phyloP scores from a whole-genome alignment of 2,888 invertebrate species.

The Drosophila acutilabella region DNA sequence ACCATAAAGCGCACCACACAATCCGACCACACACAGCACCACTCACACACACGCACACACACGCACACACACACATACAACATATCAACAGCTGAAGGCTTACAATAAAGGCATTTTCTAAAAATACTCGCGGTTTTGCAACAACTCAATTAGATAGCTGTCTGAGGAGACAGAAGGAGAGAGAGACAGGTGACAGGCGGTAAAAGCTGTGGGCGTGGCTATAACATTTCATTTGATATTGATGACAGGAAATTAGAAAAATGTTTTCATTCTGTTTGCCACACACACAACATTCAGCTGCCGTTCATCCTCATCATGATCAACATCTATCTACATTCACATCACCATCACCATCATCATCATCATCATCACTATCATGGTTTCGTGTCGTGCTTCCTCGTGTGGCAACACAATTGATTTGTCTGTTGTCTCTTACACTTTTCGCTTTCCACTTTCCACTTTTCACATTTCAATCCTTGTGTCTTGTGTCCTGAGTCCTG shows the following conservation, averaged over 20 bases:
- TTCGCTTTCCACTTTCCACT: background rate
- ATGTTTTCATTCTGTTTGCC: constrained; percentile 69
- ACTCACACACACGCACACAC: background rate
- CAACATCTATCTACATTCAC: no score
- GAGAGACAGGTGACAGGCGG: background rate
- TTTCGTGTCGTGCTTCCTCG: constrained; percentile 29
- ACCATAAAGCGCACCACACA: constrained; percentile 5
- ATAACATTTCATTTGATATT: constrained; percentile 77
- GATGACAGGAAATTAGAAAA: constrained; percentile 82
- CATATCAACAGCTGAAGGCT: constrained; percentile 20
- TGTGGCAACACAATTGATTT: constrained; percentile 65
- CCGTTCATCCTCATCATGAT: constrained; percentile 10
- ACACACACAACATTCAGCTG: constrained; percentile 29
- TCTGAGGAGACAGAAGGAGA: background rate
- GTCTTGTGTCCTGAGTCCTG: background rate
- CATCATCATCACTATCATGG: constrained; percentile 27
- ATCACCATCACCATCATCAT: constrained; percentile 1
- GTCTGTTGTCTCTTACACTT: constrained; percentile 45
- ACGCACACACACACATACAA: background rate
- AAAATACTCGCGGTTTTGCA: constrained; percentile 22
- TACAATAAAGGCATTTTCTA: constrained; percentile 46
- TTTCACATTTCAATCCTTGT: background rate
- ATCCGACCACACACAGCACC: background rate
- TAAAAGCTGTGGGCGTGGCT: constrained; percentile 6
- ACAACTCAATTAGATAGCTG: constrained; percentile 51